Percentiles rank a stretch among this genome's conserved stretches.
These are phyloP conservation scores for Rugalucina vietnamica DNA, from an alignment of 2,888 invertebrate genomes.

Conservation along the genomic window DNA sequence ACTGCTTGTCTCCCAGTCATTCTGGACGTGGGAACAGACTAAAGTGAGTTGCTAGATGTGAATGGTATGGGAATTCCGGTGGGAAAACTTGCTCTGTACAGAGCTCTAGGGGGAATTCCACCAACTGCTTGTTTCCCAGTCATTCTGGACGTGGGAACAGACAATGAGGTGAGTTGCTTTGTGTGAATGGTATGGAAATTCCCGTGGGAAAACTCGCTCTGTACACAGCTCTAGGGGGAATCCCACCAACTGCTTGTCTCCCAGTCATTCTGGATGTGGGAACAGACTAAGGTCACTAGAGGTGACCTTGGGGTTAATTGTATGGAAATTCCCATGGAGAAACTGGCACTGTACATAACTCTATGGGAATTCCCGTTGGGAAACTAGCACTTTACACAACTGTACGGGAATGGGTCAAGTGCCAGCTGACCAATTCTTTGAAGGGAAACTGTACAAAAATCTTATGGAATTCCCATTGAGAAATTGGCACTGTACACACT, in stretches of 20 bases:
- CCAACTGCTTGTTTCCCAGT: slow-evolving; percentile 98
- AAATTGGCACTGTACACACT: slow-evolving; percentile 98
- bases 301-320: slow-evolving; percentile 99
- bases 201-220: too few relatives aligned
- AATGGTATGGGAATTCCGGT: slow-evolving; percentile 99
- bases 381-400: slow-evolving; percentile 99
- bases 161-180: slow-evolving; percentile 91
- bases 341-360: slow-evolving; percentile 97
- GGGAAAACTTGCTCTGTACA: slow-evolving; percentile 98
- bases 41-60: too few relatives aligned
- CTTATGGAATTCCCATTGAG: slow-evolving; percentile 99
- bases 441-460: slow-evolving; percentile 98
- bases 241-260: too few relatives aligned
- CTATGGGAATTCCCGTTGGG: slow-evolving; percentile 97
- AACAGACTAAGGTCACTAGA: too few relatives aligned
- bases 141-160: slow-evolving; percentile 96
- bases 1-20: too few relatives aligned
- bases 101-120: slow-evolving; percentile 97
- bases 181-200: too few relatives aligned
- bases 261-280: too few relatives aligned
- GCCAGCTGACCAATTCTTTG: too few relatives aligned
- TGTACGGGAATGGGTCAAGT: slow-evolving; percentile 93
- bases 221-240: too few relatives aligned
- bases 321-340: slow-evolving; percentile 99
- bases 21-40: too few relatives aligned